Evolutionary conservation across 2,113 vertebrate genomes (phyloP), one percentile per base, ranked within the genome.

Genomic region (Ammodytes marinus): DNA sequence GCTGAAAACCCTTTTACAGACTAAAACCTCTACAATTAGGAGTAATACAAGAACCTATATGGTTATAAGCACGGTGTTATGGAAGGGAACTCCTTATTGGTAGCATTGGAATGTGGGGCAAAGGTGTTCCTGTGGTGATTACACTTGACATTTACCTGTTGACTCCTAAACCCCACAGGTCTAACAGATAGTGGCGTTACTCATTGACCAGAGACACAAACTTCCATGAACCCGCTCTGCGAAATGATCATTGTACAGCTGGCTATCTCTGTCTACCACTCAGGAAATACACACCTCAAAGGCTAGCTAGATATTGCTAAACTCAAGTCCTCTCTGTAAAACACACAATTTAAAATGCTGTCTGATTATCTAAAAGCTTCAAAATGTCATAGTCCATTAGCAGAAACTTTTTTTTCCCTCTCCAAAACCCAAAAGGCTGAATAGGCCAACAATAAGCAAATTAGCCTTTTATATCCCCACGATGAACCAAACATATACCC

Each of bases 141-240:
- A 72, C 77, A 81, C 84, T 91, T 88, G 85, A 86, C 79, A 86
- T 89, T 80, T 84, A 79, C 67, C 61, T 84, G 49, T 88, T 92
- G 83, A 90, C 86, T 88, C 74, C 61, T 69, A 80, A 90, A 88
- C 66, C 67, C 63, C 43, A 73, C 74, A 73, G 72, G 72, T 73
- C 65, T 65, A 17, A 85, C 46, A 87, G 90, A 91, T 91, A 91
- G 55, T 43, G 40, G n/a, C 6, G 91, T 93, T 91, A 93, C 77
- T 94, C 80, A 94, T 92, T 94, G 80, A 92, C 91, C 57, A 79
- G 50, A 84, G 66, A 77, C 75, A 85, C 63, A 80, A 85, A 86
- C 82, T 57, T 84, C 73, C 66, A 45, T 83, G 75, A 74, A 60
- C 52, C 27, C n/a, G 3, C 69, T 72, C 53, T 11, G 74, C 83